Percentiles rank a stretch among this genome's conserved stretches.
phyloP scores from a whole-genome alignment of 2,888 invertebrate genomes.

The Seira ritae region DNA sequence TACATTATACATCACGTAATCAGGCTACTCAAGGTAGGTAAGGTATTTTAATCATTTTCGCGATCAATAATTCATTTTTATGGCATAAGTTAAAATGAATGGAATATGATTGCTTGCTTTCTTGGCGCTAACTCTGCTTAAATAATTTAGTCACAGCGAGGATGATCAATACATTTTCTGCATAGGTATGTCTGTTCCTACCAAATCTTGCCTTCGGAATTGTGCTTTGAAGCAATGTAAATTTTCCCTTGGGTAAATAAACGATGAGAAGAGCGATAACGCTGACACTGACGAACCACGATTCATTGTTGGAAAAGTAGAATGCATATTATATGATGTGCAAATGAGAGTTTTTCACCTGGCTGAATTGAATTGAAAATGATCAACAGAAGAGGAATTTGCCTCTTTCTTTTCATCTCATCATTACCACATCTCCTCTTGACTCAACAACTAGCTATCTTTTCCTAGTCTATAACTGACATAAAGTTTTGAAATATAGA shows the following conservation, averaged over 20 bases:
- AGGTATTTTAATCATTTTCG: no score
- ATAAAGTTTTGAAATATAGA: conserved; percentile 28
- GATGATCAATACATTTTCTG: no score
- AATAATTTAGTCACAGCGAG: no score
- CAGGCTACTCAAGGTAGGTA: no score
- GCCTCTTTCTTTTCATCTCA: conserved; percentile 36
- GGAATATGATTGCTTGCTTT: no score
- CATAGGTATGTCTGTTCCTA: no score
- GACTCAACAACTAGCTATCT: neutral
- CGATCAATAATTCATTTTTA: no score
- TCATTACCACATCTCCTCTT: conserved; percentile 13
- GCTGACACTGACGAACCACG: conserved; percentile 15
- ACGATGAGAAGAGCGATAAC: conserved; percentile 23
- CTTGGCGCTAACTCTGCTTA: no score
- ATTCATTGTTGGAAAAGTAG: neutral
- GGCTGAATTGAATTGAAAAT: conserved; percentile 58
- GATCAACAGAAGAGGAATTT: conserved; percentile 42
- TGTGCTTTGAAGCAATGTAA: neutral
- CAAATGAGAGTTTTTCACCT: conserved; percentile 59
- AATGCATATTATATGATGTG: conserved; percentile 38
- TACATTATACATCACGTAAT: no score
- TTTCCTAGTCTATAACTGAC: neutral
- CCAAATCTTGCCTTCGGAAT: no score
- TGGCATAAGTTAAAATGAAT: no score
- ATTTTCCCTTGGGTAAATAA: conserved; percentile 47